phyloP scores from a whole-genome alignment of 1,140 invertebrate species.

The Rhopalosiphum maidis region DNA sequence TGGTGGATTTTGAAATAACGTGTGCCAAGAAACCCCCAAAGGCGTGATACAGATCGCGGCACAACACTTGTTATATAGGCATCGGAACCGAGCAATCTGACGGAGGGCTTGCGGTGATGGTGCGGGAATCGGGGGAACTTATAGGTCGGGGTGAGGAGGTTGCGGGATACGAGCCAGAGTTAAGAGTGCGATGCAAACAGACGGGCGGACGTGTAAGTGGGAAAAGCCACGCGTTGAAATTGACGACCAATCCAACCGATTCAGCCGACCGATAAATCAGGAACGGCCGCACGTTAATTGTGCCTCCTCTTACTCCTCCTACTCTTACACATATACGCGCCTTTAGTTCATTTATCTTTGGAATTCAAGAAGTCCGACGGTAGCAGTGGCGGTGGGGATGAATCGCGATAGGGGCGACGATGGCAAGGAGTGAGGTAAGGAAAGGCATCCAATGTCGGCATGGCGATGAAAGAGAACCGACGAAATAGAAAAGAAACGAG shows the following conservation, averaged over 20 bases:
- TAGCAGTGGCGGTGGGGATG: not conserved
- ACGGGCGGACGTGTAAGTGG: not conserved
- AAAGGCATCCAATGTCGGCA: not conserved
- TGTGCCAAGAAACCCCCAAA: slow-evolving; percentile 49
- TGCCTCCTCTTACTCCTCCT: not conserved
- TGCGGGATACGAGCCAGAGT: not conserved
- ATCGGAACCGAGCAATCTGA: not conserved
- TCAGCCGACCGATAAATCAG: slow-evolving; percentile 49
- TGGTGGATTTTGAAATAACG: slow-evolving; percentile 32
- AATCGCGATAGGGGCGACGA: not conserved
- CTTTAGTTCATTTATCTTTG: slow-evolving; percentile 49
- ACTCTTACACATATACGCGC: not conserved
- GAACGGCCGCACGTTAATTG: slow-evolving; percentile 52
- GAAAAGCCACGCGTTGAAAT: slow-evolving; percentile 31
- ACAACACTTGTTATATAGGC: slow-evolving; percentile 27
- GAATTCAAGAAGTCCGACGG: slow-evolving; percentile 9
- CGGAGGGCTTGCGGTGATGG: not conserved
- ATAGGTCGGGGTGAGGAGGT: not conserved
- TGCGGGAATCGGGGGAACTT: not conserved
- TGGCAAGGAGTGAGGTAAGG: not conserved
- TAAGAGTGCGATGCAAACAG: slow-evolving; percentile 11
- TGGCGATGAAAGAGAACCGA: not conserved
- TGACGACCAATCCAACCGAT: slow-evolving; percentile 52
- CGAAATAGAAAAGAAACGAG: not conserved
- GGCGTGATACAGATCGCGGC: slow-evolving; percentile 31